Conservation (phyloP, 1,140 invertebrate genomes). For the Eurosta solidaginis region DNA sequence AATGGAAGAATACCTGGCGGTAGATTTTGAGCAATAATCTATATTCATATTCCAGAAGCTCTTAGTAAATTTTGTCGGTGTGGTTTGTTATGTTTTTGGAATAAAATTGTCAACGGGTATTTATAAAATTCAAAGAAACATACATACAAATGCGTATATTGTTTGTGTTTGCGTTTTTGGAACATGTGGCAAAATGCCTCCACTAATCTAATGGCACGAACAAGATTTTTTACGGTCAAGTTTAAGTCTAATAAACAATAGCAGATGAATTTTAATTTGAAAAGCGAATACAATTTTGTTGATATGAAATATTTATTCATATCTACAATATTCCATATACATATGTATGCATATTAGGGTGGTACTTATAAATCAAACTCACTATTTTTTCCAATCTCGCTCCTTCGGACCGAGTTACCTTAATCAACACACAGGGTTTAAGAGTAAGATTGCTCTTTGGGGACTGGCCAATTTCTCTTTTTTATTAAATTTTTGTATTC, state of each 20-base stretch:
- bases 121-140: not conserved
- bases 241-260: not conserved
- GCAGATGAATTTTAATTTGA: too few species aligned
- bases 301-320: not conserved
- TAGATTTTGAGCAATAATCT: too few species aligned
- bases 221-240: constrained; percentile 20
- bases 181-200: constrained; percentile 11
- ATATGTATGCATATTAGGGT: not conserved
- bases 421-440: too few species aligned
- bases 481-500: too few species aligned
- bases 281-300: not conserved
- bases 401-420: too few species aligned
- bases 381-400: too few species aligned
- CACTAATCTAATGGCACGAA: not conserved
- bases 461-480: too few species aligned
- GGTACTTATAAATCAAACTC: too few species aligned
- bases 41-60: not conserved
- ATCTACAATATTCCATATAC: not conserved
- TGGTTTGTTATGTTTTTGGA: not conserved
- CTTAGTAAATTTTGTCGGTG: not conserved
- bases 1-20: too few species aligned
- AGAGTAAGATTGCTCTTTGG: too few species aligned
- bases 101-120: constrained; percentile 9
- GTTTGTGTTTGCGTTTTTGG: constrained; percentile 6
- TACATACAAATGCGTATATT: not conserved